These are phyloP conservation scores for Dryocosmus kuriphilus DNA, from an alignment of 2,888 invertebrate genomes.

Conservation along the genomic window DNA sequence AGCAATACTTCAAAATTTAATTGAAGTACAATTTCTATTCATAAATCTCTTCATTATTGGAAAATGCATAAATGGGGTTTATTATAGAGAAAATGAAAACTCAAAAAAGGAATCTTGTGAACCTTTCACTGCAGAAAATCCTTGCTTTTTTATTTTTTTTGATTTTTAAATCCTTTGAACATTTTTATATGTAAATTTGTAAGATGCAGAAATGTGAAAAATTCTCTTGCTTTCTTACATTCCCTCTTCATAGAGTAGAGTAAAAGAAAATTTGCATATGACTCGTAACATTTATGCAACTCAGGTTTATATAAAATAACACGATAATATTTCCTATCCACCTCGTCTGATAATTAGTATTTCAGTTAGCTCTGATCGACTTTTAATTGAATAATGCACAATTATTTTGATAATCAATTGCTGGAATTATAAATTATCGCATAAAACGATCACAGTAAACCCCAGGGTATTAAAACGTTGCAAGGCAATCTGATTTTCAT, in stretches of 20 bases:
- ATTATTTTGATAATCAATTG: not conserved
- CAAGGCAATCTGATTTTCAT: no score
- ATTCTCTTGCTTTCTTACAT: not conserved
- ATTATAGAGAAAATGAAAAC: not conserved
- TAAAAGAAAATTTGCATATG: not conserved
- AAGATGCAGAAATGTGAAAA: not conserved
- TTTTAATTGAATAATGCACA: conserved; percentile 16
- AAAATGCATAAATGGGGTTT: not conserved
- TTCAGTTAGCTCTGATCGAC: conserved; percentile 16
- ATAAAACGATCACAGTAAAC: no score
- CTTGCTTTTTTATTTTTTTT: not conserved
- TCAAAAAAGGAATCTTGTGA: not conserved
- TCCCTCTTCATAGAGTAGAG: not conserved
- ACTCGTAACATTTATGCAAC: not conserved
- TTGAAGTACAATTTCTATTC: not conserved
- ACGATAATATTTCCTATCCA: not conserved
- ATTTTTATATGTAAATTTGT: not conserved
- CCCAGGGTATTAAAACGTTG: no score
- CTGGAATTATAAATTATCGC: conserved; percentile 5
- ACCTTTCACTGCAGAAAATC: no score
- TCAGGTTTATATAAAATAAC: not conserved
- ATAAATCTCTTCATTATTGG: not conserved
- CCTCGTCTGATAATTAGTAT: not conserved
- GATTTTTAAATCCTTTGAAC: not conserved
- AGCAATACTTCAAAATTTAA: not conserved